A percentile compares a stretch with the other conserved stretches of the same genome.
phyloP scores from a whole-genome alignment of 92 coral and sea anemone genomes.

The Nematostella vectensis region DNA sequence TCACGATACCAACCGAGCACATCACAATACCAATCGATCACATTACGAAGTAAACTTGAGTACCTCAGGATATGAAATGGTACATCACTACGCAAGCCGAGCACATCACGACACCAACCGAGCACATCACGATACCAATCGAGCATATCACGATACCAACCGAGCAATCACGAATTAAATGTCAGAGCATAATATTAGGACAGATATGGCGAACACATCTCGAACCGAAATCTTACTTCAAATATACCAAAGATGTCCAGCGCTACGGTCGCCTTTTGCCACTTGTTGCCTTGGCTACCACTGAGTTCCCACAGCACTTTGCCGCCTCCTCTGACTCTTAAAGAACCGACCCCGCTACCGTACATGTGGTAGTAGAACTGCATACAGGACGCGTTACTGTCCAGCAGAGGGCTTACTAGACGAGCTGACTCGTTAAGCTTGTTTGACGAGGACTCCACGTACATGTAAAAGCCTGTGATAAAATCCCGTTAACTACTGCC shows the following conservation, averaged over 20 bases:
- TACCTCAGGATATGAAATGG: too few relatives aligned
- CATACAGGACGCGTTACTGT: slow-evolving; percentile 42
- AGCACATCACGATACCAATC: too few relatives aligned
- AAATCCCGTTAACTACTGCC: neutral
- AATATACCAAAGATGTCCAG: slow-evolving; percentile 33
- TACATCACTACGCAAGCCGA: too few relatives aligned
- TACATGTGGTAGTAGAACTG: slow-evolving; percentile 66
- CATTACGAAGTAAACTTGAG: too few relatives aligned
- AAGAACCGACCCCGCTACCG: slow-evolving; percentile 40
- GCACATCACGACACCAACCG: too few relatives aligned
- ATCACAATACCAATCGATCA: too few relatives aligned
- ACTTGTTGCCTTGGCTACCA: slow-evolving; percentile 61
- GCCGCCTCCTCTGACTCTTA: slow-evolving; percentile 41
- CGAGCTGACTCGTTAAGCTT: slow-evolving; percentile 32
- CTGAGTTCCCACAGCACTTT: slow-evolving; percentile 39
- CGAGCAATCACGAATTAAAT: too few relatives aligned
- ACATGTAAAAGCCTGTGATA: slow-evolving; percentile 48
- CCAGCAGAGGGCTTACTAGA: slow-evolving; percentile 47
- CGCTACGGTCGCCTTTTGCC: slow-evolving; percentile 76
- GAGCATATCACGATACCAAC: too few relatives aligned
- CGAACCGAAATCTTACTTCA: too few relatives aligned
- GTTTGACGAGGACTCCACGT: slow-evolving; percentile 40
- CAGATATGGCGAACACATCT: too few relatives aligned
- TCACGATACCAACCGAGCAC: too few relatives aligned
- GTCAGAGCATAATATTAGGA: too few relatives aligned